phyloP scores from a whole-genome alignment of 1,140 invertebrate species.

The Conus ventricosus region DNA sequence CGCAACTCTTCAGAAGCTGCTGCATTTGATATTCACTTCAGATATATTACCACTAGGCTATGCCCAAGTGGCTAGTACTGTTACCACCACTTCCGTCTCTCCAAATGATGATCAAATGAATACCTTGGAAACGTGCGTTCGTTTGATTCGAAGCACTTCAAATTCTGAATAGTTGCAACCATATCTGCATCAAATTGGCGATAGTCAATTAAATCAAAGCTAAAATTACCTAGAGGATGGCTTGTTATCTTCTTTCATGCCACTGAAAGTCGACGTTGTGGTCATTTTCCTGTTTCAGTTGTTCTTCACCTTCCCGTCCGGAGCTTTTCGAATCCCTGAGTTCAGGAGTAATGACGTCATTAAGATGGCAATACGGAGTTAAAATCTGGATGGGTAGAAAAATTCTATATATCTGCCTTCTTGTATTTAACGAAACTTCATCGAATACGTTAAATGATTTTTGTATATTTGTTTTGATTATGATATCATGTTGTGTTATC shows the following conservation, averaged over 20 bases:
- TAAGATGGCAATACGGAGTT: neutral
- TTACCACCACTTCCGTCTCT: neutral
- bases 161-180: neutral
- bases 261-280: constrained; percentile 54
- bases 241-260: constrained; percentile 47
- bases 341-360: constrained; percentile 23
- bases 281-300: constrained; percentile 48
- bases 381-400: neutral
- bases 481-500: too few species aligned
- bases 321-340: constrained; percentile 1
- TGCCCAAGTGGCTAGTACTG: too few species aligned
- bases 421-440: too few species aligned
- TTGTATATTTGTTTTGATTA: too few species aligned
- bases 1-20: too few species aligned
- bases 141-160: neutral
- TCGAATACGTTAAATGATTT: too few species aligned
- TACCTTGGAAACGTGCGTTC: neutral
- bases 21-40: too few species aligned
- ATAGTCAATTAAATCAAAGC: too few species aligned
- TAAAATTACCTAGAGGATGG: constrained; percentile 54
- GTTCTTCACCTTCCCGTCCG: too few species aligned
- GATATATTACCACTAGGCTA: too few species aligned
- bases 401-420: too few species aligned
- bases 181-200: neutral
- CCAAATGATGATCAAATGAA: too few species aligned